Conservation (phyloP, 2,888 invertebrate genomes). For the Coronaproctus castanopsis region DNA sequence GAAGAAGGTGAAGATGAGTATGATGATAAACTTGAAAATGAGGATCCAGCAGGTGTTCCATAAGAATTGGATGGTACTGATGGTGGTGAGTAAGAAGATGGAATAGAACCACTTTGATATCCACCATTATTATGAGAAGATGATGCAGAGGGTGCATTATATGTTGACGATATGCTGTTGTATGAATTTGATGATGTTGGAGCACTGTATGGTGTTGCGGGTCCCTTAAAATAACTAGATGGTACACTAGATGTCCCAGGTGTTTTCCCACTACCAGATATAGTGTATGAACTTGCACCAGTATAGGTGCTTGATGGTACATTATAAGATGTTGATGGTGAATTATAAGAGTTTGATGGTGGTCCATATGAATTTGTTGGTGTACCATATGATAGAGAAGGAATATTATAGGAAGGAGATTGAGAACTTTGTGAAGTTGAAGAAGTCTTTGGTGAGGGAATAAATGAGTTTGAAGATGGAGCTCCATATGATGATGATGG, state of each 20-base stretch:
- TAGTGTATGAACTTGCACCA: conserved; percentile 22
- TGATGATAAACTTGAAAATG: neutral
- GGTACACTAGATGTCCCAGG: conserved; percentile 11
- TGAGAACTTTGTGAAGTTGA: conserved; percentile 15
- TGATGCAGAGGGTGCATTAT: neutral
- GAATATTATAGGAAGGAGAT: conserved; percentile 4
- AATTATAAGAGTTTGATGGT: too few relatives aligned
- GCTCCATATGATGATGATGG: conserved; percentile 5
- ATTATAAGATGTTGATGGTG: conserved; percentile 17
- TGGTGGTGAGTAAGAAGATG: conserved; percentile 12
- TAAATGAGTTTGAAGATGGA: conserved; percentile 2
- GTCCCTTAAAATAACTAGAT: conserved; percentile 13
- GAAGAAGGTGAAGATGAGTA: neutral
- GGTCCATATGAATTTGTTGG: conserved; percentile 12
- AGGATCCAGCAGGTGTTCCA: neutral
- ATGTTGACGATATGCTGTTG: conserved; percentile 7
- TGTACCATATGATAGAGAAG: conserved; percentile 13
- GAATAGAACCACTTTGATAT: neutral
- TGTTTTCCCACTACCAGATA: conserved; percentile 19
- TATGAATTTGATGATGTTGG: too few relatives aligned
- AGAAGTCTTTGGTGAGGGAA: conserved; percentile 15
- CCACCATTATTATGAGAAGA: neutral
- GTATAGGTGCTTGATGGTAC: conserved; percentile 14
- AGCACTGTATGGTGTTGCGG: conserved; percentile 21
- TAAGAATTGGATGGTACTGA: conserved; percentile 10